Base-by-base conservation (phyloP, 1,140 invertebrate genomes). In the Penaeus indicus region DNA sequence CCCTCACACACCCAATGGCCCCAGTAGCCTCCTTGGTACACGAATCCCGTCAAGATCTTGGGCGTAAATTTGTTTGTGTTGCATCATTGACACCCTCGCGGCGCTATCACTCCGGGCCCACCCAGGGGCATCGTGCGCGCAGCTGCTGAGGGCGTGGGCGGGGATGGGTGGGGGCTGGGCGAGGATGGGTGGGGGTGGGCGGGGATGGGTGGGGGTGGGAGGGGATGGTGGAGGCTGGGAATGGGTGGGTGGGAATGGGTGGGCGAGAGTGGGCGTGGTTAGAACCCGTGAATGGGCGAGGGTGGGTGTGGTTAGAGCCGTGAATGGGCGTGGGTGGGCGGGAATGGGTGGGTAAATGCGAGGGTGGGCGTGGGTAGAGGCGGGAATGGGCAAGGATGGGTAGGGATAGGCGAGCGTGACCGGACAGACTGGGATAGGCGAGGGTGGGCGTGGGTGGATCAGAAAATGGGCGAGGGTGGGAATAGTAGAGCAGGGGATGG, bases 61-160 rank as follows among this genome's bases (percentile, higher is more conserved):
- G 67, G 79, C 67, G 79, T 75, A 60, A 81, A 82, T 87, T 87
- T 87, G 86, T 87, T 87, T 87, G 64, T 87, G 38, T 87, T 87
- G 86, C 86, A 87, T 87, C 86, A 75, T 81, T 87, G 86, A 87
- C 86, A 87, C 64, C 86, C 54, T 47, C 42, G 16, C 63, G 47
- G 38, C 64, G 83, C 83, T 84, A 72, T 75, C 83, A 75, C 67
- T 75, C 38, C 38, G 0, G n/a, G 75, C 32, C 75, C 75, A 78
- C 75, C 75, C 75, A 38, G n/a, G 75, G 27, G 22, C n/a, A 47
- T 8, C 32, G 27, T 3, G n/a, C 27, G 75, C 75, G 32, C 75
- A 78, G 75, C 32, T 78, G 75, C 47, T 42, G 42, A 80, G 18
- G 42, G 32, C 1, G 77, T 38, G 77, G 21, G 77, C 21, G 42